Evolutionary conservation across 1,140 invertebrate species (phyloP).

Genomic region (Drosophila funebris): DNA sequence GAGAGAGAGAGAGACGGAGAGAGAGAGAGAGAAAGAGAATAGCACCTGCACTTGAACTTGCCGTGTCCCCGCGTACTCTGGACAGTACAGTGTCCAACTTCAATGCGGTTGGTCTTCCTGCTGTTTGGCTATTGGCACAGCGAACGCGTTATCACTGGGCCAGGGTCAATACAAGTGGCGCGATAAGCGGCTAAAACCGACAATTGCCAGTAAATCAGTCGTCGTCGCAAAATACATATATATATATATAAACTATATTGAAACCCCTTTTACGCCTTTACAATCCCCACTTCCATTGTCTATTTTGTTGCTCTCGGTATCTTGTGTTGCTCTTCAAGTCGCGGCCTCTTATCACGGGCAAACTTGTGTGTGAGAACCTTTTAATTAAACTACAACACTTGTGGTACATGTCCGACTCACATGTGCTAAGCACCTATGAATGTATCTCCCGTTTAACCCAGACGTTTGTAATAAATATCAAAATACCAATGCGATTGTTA

Average conservation of each 20-base stretch:
- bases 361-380: constrained; percentile 33
- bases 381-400: constrained; percentile 50
- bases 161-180: constrained; percentile 34
- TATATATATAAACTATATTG: too few species aligned
- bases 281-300: too few species aligned
- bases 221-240: too few species aligned
- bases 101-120: constrained; percentile 54
- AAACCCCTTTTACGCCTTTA: too few species aligned
- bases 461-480: constrained; percentile 23
- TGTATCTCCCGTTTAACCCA: background rate
- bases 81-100: constrained; percentile 22
- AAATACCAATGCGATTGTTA: constrained; percentile 6
- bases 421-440: background rate
- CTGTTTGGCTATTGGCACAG: background rate
- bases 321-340: constrained; percentile 33
- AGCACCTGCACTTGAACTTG: constrained; percentile 36
- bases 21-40: background rate
- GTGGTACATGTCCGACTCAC: constrained; percentile 25
- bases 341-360: constrained; percentile 21
- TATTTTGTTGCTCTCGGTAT: constrained; percentile 21
- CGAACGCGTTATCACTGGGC: constrained; percentile 41
- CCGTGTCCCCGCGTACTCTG: constrained; percentile 10
- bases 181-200: constrained; percentile 32
- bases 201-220: constrained; percentile 65
- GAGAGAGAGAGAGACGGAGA: too few species aligned